These are phyloP conservation scores for Abramis brama DNA, from an alignment of 2,113 vertebrate genomes.

Conservation along the genomic window DNA sequence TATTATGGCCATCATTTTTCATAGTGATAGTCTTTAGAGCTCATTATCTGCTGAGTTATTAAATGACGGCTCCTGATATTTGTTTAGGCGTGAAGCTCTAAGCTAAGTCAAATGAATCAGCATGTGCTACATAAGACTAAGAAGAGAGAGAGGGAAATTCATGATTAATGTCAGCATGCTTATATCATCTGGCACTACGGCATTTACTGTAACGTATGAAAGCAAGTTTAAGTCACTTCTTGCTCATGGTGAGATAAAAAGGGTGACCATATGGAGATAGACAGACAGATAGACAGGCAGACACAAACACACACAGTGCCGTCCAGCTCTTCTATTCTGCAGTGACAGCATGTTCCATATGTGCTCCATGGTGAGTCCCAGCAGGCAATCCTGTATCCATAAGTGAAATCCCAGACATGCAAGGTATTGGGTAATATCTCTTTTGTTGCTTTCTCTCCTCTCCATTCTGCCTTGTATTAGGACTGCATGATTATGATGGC, in stretches of 20 bases:
- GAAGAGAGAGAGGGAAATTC: background rate
- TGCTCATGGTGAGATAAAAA: background rate
- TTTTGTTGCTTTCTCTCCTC: conserved; percentile 11
- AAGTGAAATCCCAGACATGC: conserved; percentile 49
- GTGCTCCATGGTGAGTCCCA: conserved; percentile 35
- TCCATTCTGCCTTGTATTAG: background rate
- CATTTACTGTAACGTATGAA: background rate
- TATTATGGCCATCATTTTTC: background rate
- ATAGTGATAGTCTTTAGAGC: background rate
- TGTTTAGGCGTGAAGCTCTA: background rate
- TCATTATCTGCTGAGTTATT: background rate
- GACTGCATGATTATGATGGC: background rate
- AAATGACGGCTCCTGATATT: background rate
- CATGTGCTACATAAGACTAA: background rate
- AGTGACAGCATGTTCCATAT: conserved; percentile 46
- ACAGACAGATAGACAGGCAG: conserved; percentile 27
- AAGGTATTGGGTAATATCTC: conserved; percentile 40
- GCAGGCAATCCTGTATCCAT: conserved; percentile 43
- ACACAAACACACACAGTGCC: conserved; percentile 25
- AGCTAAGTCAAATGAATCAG: conserved; percentile 2
- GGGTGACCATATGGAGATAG: conserved; percentile 21
- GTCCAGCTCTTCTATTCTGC: conserved; percentile 24
- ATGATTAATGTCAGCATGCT: conserved; percentile 13
- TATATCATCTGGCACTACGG: background rate
- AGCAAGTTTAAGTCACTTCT: conserved; percentile 24